These are phyloP conservation scores for Anastrepha obliqua DNA, from an alignment of 1,140 invertebrate genomes.

Conservation along the genomic window DNA sequence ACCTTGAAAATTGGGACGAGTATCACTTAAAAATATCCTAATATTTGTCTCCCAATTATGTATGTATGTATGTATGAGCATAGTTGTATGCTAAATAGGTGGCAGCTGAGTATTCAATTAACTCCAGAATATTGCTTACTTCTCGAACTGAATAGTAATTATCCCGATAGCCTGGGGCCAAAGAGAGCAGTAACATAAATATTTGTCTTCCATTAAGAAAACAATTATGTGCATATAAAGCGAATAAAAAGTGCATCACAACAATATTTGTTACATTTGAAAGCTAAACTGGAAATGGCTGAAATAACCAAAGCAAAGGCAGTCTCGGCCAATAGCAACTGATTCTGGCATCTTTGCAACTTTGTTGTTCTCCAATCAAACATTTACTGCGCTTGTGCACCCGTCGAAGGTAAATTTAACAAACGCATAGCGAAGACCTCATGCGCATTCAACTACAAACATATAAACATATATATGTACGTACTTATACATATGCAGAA, in stretches of 20 bases:
- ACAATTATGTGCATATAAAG: too few species aligned
- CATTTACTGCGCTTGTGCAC: constrained; percentile 12
- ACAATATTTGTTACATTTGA: background rate
- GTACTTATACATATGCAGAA: too few species aligned
- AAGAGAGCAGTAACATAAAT: background rate
- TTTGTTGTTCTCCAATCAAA: background rate
- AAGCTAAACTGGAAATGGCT: background rate
- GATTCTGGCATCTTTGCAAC: background rate
- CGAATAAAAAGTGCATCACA: background rate
- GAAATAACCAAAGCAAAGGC: background rate
- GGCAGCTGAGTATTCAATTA: background rate
- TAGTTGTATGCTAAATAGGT: too few species aligned
- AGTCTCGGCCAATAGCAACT: background rate
- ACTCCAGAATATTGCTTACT: background rate
- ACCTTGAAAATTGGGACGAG: too few species aligned
- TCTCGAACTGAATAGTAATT: background rate
- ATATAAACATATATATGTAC: background rate
- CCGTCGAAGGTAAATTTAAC: background rate
- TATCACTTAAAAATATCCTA: too few species aligned
- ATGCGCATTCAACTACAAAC: background rate
- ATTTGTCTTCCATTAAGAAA: too few species aligned
- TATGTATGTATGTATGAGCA: background rate
- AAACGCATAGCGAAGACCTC: background rate
- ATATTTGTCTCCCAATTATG: background rate
- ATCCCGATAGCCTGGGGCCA: background rate